Percentiles rank a stretch among this genome's conserved stretches.
Evolutionary conservation across 2,888 invertebrate genomes (phyloP).

Genomic region (Lasius fuliginosus): DNA sequence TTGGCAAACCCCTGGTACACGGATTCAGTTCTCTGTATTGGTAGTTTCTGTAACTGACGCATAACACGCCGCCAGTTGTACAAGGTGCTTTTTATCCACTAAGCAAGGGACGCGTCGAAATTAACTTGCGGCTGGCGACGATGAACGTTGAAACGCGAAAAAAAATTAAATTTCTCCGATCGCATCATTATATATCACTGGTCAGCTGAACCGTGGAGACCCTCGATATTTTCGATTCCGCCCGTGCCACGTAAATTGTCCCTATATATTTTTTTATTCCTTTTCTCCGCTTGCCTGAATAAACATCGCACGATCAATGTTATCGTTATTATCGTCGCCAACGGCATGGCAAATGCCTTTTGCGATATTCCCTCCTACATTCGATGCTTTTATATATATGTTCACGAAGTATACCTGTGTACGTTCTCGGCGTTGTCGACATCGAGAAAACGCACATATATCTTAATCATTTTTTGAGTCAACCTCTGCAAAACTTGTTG

Average conservation of each 20-base stretch:
- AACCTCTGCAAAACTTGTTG: not conserved
- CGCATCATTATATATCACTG: slow-evolving; percentile 6
- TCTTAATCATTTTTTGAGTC: not conserved
- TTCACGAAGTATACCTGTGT: slow-evolving; percentile 22
- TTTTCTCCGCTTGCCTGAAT: slow-evolving; percentile 30
- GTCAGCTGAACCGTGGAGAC: not conserved
- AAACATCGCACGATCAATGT: slow-evolving; percentile 41
- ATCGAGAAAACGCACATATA: not conserved
- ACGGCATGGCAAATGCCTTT: slow-evolving; percentile 20
- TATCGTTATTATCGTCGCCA: slow-evolving; percentile 40
- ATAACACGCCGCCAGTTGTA: slow-evolving; percentile 22
- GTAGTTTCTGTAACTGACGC: slow-evolving; percentile 37
- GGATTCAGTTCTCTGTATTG: slow-evolving; percentile 14
- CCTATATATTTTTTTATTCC: slow-evolving; percentile 9
- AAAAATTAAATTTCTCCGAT: slow-evolving; percentile 36
- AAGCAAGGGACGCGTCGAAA: slow-evolving; percentile 36
- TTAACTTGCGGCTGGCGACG: slow-evolving; percentile 15
- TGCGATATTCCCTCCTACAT: not conserved
- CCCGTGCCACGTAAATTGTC: slow-evolving; percentile 16
- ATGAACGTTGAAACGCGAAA: not conserved
- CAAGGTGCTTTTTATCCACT: slow-evolving; percentile 39
- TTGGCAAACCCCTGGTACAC: slow-evolving; percentile 18
- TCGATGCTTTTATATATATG: not conserved
- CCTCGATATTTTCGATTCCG: slow-evolving; percentile 29
- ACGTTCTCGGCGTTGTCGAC: not conserved